Percentiles rank a stretch among this genome's conserved stretches.
Conservation (phyloP, 2,888 invertebrate species). For the Nephrotoma guestfalica region DNA sequence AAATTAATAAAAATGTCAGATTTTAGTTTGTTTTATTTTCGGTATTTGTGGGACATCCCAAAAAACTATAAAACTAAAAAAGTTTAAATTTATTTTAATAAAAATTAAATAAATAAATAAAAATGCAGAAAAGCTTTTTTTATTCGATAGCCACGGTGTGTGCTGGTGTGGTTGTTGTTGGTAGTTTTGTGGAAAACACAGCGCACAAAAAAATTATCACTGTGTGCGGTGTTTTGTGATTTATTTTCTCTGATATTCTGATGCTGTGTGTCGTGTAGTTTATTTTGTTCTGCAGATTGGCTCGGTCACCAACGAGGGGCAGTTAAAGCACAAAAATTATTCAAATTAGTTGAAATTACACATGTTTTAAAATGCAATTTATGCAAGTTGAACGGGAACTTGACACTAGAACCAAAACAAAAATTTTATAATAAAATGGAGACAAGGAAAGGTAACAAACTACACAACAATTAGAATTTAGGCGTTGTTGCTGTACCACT, state of each 20-base stretch:
- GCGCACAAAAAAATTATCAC: neutral
- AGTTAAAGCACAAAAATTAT: neutral
- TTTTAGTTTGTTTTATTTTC: neutral
- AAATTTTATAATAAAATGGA: neutral
- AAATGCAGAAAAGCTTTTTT: neutral
- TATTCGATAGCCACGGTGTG: neutral
- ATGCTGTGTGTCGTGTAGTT: neutral
- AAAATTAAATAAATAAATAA: neutral
- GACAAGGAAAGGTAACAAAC: neutral
- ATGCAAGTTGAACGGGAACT: neutral
- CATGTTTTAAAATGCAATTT: neutral
- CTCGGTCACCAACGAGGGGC: neutral
- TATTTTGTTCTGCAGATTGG: neutral
- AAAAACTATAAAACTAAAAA: neutral
- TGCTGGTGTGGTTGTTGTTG: neutral
- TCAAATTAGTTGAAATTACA: neutral
- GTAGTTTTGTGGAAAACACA: neutral
- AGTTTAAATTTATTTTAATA: neutral
- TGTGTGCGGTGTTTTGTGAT: neutral
- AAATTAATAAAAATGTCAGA: neutral
- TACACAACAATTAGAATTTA: neutral
- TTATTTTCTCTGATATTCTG: neutral
- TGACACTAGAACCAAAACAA: neutral
- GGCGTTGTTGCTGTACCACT: neutral
- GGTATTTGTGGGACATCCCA: neutral